Conservation (phyloP, 2,113 vertebrate species). For the Percina caprodes region DNA sequence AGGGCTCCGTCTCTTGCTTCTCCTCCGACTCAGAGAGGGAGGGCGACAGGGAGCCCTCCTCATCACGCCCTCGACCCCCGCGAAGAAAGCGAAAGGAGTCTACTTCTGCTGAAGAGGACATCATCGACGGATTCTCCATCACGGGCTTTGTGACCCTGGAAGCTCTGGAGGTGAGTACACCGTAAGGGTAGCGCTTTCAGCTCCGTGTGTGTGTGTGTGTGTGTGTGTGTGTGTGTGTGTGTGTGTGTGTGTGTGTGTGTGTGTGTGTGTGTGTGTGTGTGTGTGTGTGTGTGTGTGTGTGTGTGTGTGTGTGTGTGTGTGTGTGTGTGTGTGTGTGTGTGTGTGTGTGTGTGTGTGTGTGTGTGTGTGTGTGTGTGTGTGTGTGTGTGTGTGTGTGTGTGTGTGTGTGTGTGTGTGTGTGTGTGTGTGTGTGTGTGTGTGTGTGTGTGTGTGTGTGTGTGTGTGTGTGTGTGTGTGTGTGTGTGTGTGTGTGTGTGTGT, state of each 20-base stretch:
- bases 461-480: not conserved
- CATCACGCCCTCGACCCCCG: slow-evolving; percentile 90
- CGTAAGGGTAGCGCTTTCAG: not conserved
- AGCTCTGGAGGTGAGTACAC: slow-evolving; percentile 90
- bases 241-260: not conserved
- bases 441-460: not conserved
- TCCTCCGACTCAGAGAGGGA: slow-evolving; percentile 94
- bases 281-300: too few relatives aligned
- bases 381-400: not conserved
- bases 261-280: too few relatives aligned
- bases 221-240: slow-evolving; percentile 3
- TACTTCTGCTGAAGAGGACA: slow-evolving; percentile 93
- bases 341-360: not conserved
- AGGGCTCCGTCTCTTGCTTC: slow-evolving; percentile 82
- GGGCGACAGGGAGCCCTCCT: slow-evolving; percentile 86
- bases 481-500: too few relatives aligned
- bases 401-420: too few relatives aligned
- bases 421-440: not conserved
- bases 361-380: not conserved
- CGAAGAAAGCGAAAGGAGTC: slow-evolving; percentile 93
- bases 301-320: slow-evolving; percentile 3
- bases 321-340: slow-evolving; percentile 1
- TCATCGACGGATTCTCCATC: slow-evolving; percentile 96
- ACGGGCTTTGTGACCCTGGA: slow-evolving; percentile 93
- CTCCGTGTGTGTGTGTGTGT: not conserved